phyloP scores from a whole-genome alignment of 2,113 vertebrate genomes.

The Saccopteryx leptura region DNA sequence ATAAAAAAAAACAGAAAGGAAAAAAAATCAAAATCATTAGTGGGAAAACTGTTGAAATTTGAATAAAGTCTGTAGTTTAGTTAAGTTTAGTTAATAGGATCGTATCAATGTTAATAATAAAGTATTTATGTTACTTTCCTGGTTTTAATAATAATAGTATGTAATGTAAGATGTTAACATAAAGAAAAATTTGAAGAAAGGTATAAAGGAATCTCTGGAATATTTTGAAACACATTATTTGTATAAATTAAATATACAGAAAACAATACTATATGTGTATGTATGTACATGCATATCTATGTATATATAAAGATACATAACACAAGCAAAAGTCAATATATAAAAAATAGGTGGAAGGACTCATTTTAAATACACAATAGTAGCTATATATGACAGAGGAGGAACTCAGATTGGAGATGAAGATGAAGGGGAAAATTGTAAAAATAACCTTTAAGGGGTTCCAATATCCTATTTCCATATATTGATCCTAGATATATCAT shows the following conservation, averaged over 20 bases:
- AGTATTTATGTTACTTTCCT: neutral
- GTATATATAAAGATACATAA: neutral
- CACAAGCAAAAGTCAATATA: neutral
- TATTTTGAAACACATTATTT: neutral
- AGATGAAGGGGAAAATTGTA: neutral
- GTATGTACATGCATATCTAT: too few relatives aligned
- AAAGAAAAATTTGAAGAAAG: neutral
- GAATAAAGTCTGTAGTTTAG: neutral
- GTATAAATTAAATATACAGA: neutral
- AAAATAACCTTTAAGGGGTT: neutral
- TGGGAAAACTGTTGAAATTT: neutral
- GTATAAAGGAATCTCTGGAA: neutral
- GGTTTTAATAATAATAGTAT: neutral
- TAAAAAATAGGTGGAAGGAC: neutral
- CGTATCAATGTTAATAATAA: neutral
- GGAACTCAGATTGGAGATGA: neutral
- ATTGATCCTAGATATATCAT: too few relatives aligned
- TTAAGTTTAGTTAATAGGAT: neutral
- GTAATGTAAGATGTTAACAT: neutral
- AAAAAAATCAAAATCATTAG: neutral
- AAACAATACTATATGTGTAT: neutral
- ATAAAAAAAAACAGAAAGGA: too few relatives aligned
- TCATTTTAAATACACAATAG: neutral
- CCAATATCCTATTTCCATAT: neutral
- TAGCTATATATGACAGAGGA: neutral